Percentiles rank a stretch among this genome's conserved stretches.
Evolutionary conservation across 2,113 vertebrate species (phyloP).

Genomic region (Ictidomys tridecemlineatus): DNA sequence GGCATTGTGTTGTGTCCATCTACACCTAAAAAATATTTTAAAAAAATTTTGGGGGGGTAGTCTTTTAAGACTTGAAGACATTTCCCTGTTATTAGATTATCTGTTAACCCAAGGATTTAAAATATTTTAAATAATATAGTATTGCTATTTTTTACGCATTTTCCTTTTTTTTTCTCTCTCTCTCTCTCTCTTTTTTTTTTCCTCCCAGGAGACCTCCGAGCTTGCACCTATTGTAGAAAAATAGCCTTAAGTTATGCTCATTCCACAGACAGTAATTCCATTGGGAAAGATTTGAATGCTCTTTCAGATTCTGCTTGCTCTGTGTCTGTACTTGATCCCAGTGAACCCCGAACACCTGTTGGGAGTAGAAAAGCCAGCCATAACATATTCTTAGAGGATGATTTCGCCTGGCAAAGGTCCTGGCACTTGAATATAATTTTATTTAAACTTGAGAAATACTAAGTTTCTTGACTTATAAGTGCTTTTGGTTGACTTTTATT

Average conservation of each 20-base stretch:
- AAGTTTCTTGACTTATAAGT: not conserved
- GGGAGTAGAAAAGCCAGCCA: conserved; percentile 96
- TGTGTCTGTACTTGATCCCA: conserved; percentile 93
- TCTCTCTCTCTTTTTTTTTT: conserved; percentile 45
- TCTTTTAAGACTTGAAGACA: not conserved
- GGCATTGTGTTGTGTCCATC: too few species aligned
- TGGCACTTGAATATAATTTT: not conserved
- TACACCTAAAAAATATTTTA: too few species aligned
- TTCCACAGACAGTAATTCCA: conserved; percentile 95
- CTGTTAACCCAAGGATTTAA: conserved; percentile 53
- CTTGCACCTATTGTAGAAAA: conserved; percentile 98
- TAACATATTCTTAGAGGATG: conserved; percentile 98
- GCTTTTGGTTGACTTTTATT: conserved; percentile 32
- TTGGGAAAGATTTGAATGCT: conserved; percentile 95
- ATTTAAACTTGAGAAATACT: conserved; percentile 31
- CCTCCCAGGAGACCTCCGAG: conserved; percentile 94
- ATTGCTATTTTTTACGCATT: conserved; percentile 10
- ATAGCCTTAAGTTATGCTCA: conserved; percentile 97
- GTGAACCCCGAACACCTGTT: conserved; percentile 95
- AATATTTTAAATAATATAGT: conserved; percentile 51
- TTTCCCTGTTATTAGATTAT: conserved; percentile 39
- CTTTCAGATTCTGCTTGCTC: conserved; percentile 94
- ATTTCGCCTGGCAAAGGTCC: conserved; percentile 98
- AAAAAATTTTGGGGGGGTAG: not conserved
- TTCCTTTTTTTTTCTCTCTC: not conserved